Conservation (phyloP, 2,797 vertebrate genomes). For the Pangasius mekongensis region DNA sequence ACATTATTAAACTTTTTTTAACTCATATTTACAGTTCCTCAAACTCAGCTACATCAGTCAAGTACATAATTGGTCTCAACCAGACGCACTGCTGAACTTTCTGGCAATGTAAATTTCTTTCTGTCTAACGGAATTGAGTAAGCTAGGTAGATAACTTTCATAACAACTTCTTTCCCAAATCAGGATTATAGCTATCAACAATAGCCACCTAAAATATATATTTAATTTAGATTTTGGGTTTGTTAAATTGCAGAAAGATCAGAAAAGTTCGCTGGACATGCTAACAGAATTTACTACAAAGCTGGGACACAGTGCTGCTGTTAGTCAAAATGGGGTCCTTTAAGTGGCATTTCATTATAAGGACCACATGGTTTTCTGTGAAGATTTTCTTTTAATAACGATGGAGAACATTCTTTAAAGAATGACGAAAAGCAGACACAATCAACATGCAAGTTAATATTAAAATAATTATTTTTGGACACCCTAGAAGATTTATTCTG, state of each 20-base stretch:
- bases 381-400: background rate
- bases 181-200: background rate
- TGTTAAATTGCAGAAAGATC: background rate
- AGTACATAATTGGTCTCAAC: background rate
- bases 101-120: background rate
- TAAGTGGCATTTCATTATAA: background rate
- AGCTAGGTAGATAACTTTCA: background rate
- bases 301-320: background rate
- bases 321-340: background rate
- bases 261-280: background rate
- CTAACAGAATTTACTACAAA: background rate
- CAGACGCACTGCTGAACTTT: background rate
- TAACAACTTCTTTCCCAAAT: background rate
- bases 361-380: background rate
- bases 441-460: background rate
- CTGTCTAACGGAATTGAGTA: background rate
- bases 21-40: background rate
- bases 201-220: background rate
- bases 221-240: background rate
- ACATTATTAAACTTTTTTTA: background rate
- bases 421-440: background rate
- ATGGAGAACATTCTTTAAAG: background rate
- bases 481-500: background rate
- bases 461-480: background rate
- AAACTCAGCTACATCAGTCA: background rate